A percentile compares a stretch with the other conserved stretches of the same genome.
Conservation (phyloP, 2,888 invertebrate species). For the Machimus rusticus region DNA sequence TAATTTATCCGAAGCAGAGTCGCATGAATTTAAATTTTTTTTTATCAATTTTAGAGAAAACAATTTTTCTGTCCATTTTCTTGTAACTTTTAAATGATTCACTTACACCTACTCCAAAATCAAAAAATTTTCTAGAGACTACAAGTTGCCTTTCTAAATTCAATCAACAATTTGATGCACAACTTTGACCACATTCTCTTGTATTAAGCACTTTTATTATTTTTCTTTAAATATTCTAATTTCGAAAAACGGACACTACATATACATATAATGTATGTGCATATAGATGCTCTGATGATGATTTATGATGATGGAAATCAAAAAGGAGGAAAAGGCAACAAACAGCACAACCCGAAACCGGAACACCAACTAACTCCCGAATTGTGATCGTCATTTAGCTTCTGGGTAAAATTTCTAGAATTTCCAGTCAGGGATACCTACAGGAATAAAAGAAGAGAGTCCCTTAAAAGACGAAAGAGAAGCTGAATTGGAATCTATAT, state of each 20-base stretch:
- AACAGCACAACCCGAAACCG: constrained; percentile 65
- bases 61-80: background rate
- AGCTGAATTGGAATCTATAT: background rate
- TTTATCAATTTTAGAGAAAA: background rate
- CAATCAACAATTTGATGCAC: background rate
- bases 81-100: background rate
- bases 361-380: constrained; percentile 62
- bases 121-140: background rate
- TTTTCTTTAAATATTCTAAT: background rate
- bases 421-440: constrained; percentile 46
- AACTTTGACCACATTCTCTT: constrained; percentile 38
- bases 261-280: constrained; percentile 25
- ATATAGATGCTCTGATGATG: constrained; percentile 45
- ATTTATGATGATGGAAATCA: constrained; percentile 49
- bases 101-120: background rate
- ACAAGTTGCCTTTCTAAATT: background rate
- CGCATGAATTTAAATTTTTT: background rate
- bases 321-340: constrained; percentile 63
- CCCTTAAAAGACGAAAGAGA: constrained; percentile 22
- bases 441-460: constrained; percentile 33
- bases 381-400: constrained; percentile 47
- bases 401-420: constrained; percentile 45
- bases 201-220: background rate
- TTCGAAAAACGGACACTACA: constrained; percentile 29
- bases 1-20: background rate